Conservation (phyloP, 2,888 invertebrate genomes). For the Drosophila prostipennis region DNA sequence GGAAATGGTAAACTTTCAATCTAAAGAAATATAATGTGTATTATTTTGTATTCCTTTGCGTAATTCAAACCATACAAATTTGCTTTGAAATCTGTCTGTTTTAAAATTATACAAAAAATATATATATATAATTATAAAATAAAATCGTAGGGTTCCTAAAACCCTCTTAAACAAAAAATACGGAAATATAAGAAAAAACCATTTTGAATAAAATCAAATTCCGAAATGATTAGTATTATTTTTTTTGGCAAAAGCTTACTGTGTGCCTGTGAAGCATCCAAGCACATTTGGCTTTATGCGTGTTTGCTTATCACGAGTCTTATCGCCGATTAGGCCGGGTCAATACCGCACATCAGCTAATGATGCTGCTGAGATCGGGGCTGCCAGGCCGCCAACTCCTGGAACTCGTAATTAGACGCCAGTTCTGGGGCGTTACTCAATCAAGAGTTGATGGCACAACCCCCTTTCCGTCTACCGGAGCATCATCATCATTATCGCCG, state of each 20-base stretch:
- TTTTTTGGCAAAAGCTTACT: not conserved
- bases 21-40: too few relatives aligned
- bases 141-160: too few relatives aligned
- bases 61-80: too few relatives aligned
- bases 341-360: conserved; percentile 67
- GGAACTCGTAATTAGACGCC: conserved; percentile 73
- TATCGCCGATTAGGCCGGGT: conserved; percentile 47
- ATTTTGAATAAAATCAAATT: too few relatives aligned
- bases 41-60: too few relatives aligned
- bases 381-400: conserved; percentile 49
- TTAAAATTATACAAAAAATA: too few relatives aligned
- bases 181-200: too few relatives aligned
- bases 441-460: conserved; percentile 82
- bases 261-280: conserved; percentile 4
- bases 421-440: conserved; percentile 81
- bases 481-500: conserved; percentile 20
- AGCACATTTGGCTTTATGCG: conserved; percentile 62
- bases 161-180: too few relatives aligned
- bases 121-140: too few relatives aligned
- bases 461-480: conserved; percentile 50
- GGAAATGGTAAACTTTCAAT: too few relatives aligned
- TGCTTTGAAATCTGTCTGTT: too few relatives aligned
- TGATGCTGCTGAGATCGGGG: conserved; percentile 52
- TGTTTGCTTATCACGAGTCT: conserved; percentile 65
- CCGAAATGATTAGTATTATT: not conserved